Base-by-base conservation (phyloP, 2,888 invertebrate species). In the Dyspetes luteomarginatus region DNA sequence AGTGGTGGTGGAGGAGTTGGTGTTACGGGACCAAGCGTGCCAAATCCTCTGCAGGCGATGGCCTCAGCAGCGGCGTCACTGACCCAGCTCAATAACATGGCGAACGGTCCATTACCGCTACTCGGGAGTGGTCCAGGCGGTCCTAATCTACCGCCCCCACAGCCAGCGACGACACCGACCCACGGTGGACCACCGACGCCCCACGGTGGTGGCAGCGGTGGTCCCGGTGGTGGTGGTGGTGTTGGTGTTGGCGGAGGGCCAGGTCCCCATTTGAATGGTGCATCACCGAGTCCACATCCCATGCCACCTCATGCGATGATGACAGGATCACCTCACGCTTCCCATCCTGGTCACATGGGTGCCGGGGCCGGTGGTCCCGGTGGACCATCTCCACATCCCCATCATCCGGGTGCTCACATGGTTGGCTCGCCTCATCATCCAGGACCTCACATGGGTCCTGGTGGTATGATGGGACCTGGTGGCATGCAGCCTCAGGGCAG, bases 61-160 rank as follows among this genome's bases (percentile, higher is more conserved):
- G 91, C 91, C 83, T 90, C 91, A 82, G 90, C 90, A 76, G 84
- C 87, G 69, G 91, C 91, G 68, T 91, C 91, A 85, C 89, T 91
- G 28, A 91, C 91, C 48, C 92, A 91, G 84, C 89, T 91, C 4
- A 92, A 92, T 87, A 92, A 91, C 83, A 92, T 92, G 91, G 91
- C 91, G 68, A 91, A 92, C 82, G 91, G 91, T 68, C 91, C 91
- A 50, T 82, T 91, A 86, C 91, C 91, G 74, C 91, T 91, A 17
- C 86, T 91, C 24, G 89, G 89, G 72, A 85, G 87, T 43, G 90
- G 90, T 30, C 90, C 91, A 3, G 85, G 86, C 30, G 91, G 91
- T 3, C 88, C 90, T 48, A 90, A 84, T 65, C 82, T 91, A 41
- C 91, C 91, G 80, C 90, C 91, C 2, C 91, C 91, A 2, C 91